These are phyloP conservation scores for Phoxinus dragarum DNA, from an alignment of 2,797 vertebrate species.

Conservation along the genomic window DNA sequence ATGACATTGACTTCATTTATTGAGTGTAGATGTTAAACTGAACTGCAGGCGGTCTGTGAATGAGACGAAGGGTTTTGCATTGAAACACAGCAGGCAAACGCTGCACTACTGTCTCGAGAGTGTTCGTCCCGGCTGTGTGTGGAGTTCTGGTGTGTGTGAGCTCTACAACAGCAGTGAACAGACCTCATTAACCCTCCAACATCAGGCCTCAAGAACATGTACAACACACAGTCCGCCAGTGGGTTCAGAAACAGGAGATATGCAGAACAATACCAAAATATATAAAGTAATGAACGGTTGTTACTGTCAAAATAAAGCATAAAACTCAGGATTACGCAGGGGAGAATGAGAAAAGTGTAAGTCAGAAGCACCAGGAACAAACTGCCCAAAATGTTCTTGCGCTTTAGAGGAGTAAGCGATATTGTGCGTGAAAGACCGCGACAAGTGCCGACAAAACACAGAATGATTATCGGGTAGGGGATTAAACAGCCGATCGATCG, in stretches of 20 bases:
- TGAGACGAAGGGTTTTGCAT: no score
- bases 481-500: neutral
- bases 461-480: slow-evolving; percentile 1
- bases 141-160: neutral
- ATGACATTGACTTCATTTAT: no score
- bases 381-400: neutral
- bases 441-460: slow-evolving; percentile 22
- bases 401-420: neutral
- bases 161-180: slow-evolving; percentile 3
- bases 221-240: slow-evolving; percentile 14
- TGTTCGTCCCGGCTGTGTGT: no score
- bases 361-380: slow-evolving; percentile 24
- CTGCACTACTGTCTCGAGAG: no score
- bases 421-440: neutral
- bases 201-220: slow-evolving; percentile 30
- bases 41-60: no score
- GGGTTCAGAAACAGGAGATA: slow-evolving; percentile 5
- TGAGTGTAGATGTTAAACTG: no score
- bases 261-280: accelerated
- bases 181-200: neutral
- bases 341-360: slow-evolving; percentile 25
- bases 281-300: neutral
- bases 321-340: neutral
- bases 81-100: no score
- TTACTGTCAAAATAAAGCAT: no score